A percentile compares a stretch with the other conserved stretches of the same genome.
Conservation (phyloP, 2,888 invertebrate species). For the Petrolisthes manimaculis region DNA sequence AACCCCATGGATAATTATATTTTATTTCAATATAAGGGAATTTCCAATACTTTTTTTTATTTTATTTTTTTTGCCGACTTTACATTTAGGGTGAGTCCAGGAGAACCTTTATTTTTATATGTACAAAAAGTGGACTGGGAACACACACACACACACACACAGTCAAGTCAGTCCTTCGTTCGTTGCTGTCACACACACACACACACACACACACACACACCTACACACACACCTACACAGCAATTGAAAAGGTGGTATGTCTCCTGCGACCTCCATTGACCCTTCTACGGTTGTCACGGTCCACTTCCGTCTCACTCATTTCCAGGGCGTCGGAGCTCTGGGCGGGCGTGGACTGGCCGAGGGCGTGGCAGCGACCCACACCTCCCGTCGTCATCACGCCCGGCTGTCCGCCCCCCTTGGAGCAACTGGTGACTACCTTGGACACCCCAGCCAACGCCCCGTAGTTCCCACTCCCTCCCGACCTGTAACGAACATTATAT, state of each 20-base stretch:
- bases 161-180: background rate
- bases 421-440: conserved; percentile 33
- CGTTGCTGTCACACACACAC: background rate
- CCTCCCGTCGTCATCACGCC: conserved; percentile 55
- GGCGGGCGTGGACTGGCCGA: conserved; percentile 52
- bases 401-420: conserved; percentile 24
- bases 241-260: conserved; percentile 51
- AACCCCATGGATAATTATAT: too few species aligned
- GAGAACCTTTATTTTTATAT: background rate
- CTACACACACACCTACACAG: conserved; percentile 35
- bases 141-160: conserved; percentile 10
- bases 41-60: too few species aligned
- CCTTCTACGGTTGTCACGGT: conserved; percentile 48
- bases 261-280: conserved; percentile 32
- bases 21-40: too few species aligned
- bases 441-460: conserved; percentile 30
- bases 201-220: conserved; percentile 18
- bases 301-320: conserved; percentile 62
- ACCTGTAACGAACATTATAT: conserved; percentile 15
- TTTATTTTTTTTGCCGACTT: too few species aligned
- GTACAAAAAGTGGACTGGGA: background rate
- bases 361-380: conserved; percentile 53
- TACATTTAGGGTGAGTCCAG: too few species aligned
- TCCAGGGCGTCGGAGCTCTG: conserved; percentile 51
- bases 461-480: conserved; percentile 54